phyloP scores from a whole-genome alignment of 2,888 invertebrate genomes.

The Nemotelus pantherinus region DNA sequence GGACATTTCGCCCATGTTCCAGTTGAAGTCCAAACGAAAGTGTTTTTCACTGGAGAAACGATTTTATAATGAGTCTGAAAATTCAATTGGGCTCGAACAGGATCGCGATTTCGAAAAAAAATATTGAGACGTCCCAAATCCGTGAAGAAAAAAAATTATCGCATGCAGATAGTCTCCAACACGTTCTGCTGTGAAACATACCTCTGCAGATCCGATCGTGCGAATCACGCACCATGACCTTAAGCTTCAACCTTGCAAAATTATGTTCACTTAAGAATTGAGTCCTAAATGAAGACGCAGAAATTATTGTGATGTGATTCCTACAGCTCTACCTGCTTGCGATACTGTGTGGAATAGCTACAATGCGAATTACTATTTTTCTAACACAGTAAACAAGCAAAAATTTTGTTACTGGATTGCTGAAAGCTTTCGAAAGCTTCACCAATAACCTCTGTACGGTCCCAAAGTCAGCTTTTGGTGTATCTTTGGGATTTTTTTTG shows the following conservation, averaged over 20 bases:
- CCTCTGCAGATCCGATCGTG: neutral
- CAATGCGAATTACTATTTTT: neutral
- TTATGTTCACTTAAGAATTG: neutral
- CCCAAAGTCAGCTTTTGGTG: neutral
- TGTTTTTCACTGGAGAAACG: neutral
- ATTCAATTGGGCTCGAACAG: neutral
- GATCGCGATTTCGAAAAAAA: neutral
- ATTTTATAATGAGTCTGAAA: neutral
- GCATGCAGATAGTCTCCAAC: neutral
- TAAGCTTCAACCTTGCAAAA: neutral
- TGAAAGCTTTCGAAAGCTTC: neutral
- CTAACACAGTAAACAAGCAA: slow-evolving; percentile 1
- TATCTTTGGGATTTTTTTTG: neutral
- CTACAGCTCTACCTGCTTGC: neutral
- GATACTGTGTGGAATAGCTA: neutral
- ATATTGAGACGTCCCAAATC: neutral
- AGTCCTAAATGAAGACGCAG: neutral
- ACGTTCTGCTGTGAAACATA: neutral
- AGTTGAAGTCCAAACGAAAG: too few species aligned
- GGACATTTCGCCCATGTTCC: too few species aligned
- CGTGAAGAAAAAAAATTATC: neutral
- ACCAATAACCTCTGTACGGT: neutral
- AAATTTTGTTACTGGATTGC: neutral
- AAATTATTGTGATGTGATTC: neutral
- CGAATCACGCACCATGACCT: neutral